Base-by-base conservation (phyloP, 2,888 invertebrate species). In the Acleris cristana region DNA sequence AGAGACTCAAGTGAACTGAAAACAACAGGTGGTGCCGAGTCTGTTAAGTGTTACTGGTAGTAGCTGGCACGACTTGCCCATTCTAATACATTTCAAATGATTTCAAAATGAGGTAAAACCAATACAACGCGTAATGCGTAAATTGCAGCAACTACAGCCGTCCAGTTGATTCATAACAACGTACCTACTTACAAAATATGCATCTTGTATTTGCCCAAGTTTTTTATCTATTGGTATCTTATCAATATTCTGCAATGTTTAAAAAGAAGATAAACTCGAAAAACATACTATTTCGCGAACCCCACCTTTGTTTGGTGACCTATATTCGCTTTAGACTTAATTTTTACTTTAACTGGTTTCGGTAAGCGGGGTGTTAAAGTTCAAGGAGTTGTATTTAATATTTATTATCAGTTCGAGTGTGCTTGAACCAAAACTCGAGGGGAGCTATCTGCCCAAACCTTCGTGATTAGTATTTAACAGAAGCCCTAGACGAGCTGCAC, bases 271-370 rank as follows among this genome's bases (percentile, higher is more conserved):
- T 91, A 90, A 88, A 80, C 72, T 76, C 72, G 74, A 81, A 85
- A 83, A 84, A 82, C 81, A 79, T 74, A 82, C 79, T 86, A 85
- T 90, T 91, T 90, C 78, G 91, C 90, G 79, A 87, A 87, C 89
- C 84, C 82, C 86, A 79, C 91, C 91, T 88, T 84, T 90, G 86
- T 91, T 91, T 88, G 86, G 76, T 89, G 88, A 88, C 90, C 90
- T 78, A 90, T 81, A 86, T 90, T 85, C 75, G 59, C 73, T 72
- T 76, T 76, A 40, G 19, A 76, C 75, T 79, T 76, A 83, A 85
- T 86, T 83, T 85, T 83, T 85, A 84, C 83, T 85, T 84, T 73
- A 73, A 79, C 71, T 70, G 60, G 68, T 70, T 59, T 45, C 59
- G 44, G 8, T 44, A 54, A 26, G 54, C 23, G 52, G n/a, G 2